Evolutionary conservation across 1,140 invertebrate genomes (phyloP).

Genomic region (Macrobrachium rosenbergii): DNA sequence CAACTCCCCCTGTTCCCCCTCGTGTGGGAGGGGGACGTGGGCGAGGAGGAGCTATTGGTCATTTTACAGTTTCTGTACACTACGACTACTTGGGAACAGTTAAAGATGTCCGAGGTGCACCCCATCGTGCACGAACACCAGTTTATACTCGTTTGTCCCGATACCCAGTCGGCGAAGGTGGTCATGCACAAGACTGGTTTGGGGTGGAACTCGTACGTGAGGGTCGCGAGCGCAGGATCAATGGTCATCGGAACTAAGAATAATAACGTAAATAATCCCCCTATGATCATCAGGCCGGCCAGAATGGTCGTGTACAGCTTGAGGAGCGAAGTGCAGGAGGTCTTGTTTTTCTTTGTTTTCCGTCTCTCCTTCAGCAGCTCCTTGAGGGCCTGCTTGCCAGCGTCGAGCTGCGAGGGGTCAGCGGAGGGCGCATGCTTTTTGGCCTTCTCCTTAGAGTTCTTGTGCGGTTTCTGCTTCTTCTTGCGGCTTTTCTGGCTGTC

Average conservation of each 20-base stretch:
- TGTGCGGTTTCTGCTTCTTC: not conserved
- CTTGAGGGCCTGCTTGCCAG: conserved; percentile 57
- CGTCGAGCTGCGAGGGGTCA: conserved; percentile 43
- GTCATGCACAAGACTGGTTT: conserved; percentile 86
- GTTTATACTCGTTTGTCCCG: conserved; percentile 85
- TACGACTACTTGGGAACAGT: conserved; percentile 81
- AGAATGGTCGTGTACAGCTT: conserved; percentile 77
- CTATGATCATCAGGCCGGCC: conserved; percentile 88
- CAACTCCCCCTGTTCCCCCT: not conserved
- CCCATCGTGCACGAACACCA: conserved; percentile 91
- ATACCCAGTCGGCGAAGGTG: conserved; percentile 73
- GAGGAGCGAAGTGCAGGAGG: conserved; percentile 32
- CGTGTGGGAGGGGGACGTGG: not conserved
- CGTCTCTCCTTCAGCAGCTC: conserved; percentile 63
- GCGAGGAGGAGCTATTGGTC: not conserved
- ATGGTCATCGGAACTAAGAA: conserved; percentile 92
- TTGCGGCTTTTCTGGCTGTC: not conserved
- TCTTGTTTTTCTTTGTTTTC: conserved; percentile 53
- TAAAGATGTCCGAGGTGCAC: conserved; percentile 78
- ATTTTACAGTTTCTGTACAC: conserved; percentile 75
- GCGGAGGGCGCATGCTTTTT: not conserved
- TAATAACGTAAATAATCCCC: conserved; percentile 88
- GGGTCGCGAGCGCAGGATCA: conserved; percentile 88
- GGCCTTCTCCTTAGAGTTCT: not conserved
- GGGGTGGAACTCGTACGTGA: conserved; percentile 86